Percentiles rank a stretch among this genome's conserved stretches.
Conservation (phyloP, 2,113 vertebrate species). For the Poicephalus meyeri region DNA sequence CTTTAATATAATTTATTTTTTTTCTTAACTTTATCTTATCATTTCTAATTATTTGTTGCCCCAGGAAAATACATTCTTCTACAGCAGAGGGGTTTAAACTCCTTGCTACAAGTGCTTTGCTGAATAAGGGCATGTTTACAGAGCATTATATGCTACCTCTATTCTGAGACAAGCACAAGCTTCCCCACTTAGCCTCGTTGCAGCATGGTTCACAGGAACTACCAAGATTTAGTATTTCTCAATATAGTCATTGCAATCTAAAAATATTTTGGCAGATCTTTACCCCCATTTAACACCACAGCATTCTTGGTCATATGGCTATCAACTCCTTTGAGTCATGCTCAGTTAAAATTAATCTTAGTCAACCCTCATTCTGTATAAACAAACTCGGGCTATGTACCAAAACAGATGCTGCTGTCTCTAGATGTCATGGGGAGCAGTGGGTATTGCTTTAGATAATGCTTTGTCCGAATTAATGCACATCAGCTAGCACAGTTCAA, state of each 20-base stretch:
- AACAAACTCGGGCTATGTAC: not conserved
- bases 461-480: not conserved
- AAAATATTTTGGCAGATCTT: not conserved
- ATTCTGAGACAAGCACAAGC: not conserved
- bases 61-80: not conserved
- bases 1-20: not conserved
- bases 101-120: not conserved
- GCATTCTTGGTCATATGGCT: not conserved
- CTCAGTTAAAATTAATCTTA: slow-evolving; percentile 14
- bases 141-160: not conserved
- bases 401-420: not conserved
- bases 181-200: not conserved
- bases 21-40: not conserved
- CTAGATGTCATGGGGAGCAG: not conserved
- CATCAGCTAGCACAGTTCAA: not conserved
- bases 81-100: not conserved
- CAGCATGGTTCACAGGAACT: not conserved
- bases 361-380: not conserved
- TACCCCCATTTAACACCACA: not conserved
- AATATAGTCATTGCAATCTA: not conserved
- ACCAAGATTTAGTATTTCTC: not conserved
- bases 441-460: not conserved
- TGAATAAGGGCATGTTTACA: not conserved
- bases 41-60: not conserved
- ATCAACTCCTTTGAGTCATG: not conserved